Evolutionary conservation across 1,140 invertebrate species (phyloP).

Genomic region (Sipha flava): DNA sequence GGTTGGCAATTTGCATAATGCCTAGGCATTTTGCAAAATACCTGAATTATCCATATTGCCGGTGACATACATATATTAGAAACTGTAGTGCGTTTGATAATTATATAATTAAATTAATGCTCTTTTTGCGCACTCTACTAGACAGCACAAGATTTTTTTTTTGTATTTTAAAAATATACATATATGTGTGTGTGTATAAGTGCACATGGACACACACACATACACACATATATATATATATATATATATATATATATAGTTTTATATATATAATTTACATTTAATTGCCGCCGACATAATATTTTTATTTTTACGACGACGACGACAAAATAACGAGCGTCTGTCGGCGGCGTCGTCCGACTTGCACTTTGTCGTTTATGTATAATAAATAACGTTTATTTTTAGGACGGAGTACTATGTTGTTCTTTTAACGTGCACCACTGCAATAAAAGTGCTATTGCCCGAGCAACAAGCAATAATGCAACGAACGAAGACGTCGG

Average conservation of each 20-base stretch:
- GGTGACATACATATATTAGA: too few species aligned
- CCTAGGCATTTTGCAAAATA: too few species aligned
- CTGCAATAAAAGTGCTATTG: not conserved
- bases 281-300: not conserved
- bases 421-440: constrained; percentile 1
- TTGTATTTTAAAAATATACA: not conserved
- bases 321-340: not conserved
- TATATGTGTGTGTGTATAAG: not conserved
- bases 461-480: not conserved
- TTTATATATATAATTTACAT: too few species aligned
- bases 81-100: too few species aligned
- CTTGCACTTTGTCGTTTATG: not conserved
- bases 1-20: too few species aligned
- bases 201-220: too few species aligned
- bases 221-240: not conserved
- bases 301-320: not conserved
- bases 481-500: not conserved
- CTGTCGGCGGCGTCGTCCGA: not conserved
- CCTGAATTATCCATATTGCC: too few species aligned
- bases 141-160: not conserved
- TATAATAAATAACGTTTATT: not conserved
- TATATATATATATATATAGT: not conserved
- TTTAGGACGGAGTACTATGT: constrained; percentile 12
- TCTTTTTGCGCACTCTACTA: not conserved
- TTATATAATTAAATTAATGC: too few species aligned